Conservation (phyloP, 2,888 invertebrate species). For the Anoplius nigerrimus region DNA sequence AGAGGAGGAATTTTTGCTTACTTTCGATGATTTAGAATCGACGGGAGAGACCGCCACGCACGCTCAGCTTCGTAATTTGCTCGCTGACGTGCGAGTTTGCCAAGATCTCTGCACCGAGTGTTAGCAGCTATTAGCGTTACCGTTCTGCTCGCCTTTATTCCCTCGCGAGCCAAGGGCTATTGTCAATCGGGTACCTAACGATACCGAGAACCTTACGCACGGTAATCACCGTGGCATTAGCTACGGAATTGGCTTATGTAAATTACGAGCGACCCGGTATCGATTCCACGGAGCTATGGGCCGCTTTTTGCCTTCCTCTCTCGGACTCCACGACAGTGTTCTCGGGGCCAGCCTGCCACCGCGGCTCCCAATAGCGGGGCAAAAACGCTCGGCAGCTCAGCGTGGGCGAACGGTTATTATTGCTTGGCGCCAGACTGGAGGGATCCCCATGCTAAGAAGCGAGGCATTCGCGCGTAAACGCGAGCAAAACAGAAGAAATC, state of each 20-base stretch:
- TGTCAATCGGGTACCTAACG: too few species aligned
- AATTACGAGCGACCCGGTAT: not conserved
- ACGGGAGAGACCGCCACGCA: constrained; percentile 40
- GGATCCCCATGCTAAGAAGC: constrained; percentile 47
- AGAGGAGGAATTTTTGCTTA: constrained; percentile 15
- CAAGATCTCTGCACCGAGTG: too few species aligned
- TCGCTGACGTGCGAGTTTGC: too few species aligned
- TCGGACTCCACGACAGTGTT: constrained; percentile 2
- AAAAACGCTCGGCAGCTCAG: constrained; percentile 54
- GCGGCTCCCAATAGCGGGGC: constrained; percentile 26
- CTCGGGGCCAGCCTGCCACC: not conserved
- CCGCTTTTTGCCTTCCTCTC: constrained; percentile 15
- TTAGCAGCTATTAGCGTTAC: too few species aligned
- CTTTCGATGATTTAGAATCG: constrained; percentile 10
- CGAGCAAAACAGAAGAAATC: constrained; percentile 32
- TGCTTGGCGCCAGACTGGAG: constrained; percentile 66
- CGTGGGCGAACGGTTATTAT: constrained; percentile 70
- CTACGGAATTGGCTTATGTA: too few species aligned
- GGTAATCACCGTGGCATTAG: too few species aligned
- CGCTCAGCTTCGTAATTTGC: constrained; percentile 34
- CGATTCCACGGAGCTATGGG: not conserved
- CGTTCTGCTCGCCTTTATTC: too few species aligned
- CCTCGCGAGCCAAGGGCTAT: too few species aligned
- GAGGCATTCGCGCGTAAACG: constrained; percentile 30
- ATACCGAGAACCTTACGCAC: too few species aligned